A percentile compares a stretch with the other conserved stretches of the same genome.
phyloP scores from a whole-genome alignment of 1,140 invertebrate species.

The Gonatopus flavifemur region DNA sequence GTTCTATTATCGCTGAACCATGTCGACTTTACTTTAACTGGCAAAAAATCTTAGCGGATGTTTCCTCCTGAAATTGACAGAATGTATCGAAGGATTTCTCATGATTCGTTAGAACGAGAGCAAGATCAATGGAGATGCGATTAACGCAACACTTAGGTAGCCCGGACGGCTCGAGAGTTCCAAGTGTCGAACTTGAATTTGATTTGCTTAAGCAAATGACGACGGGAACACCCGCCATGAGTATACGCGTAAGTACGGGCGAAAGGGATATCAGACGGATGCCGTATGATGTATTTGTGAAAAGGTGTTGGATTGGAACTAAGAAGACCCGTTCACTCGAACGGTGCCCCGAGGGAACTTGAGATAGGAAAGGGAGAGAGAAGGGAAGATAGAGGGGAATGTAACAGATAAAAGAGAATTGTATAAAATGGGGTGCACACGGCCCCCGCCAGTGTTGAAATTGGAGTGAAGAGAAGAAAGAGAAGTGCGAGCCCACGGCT shows the following conservation, averaged over 20 bases:
- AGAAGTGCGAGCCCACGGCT: constrained; percentile 11
- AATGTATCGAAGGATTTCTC: too few relatives aligned
- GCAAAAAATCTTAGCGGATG: too few relatives aligned
- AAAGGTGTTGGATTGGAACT: constrained; percentile 59
- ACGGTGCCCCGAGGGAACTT: constrained; percentile 50
- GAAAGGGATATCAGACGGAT: constrained; percentile 40
- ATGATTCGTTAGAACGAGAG: too few relatives aligned
- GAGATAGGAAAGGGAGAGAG: constrained; percentile 40
- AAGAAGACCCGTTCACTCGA: constrained; percentile 47
- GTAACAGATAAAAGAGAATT: constrained; percentile 58
- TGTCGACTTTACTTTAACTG: too few relatives aligned
- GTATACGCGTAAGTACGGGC: constrained; percentile 10
- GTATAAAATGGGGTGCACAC: constrained; percentile 53
- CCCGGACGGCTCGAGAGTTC: too few relatives aligned
- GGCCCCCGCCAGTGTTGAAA: constrained; percentile 16
- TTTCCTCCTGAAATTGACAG: too few relatives aligned
- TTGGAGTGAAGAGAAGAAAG: constrained; percentile 13
- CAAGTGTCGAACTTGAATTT: too few relatives aligned
- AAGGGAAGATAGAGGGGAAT: too few relatives aligned
- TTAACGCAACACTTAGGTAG: too few relatives aligned
- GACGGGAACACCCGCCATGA: constrained; percentile 49
- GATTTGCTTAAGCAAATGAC: constrained; percentile 52
- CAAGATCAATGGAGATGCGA: too few relatives aligned
- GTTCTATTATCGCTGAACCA: too few relatives aligned
- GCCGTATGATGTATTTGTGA: constrained; percentile 60